Conservation (phyloP, 2,113 vertebrate genomes). For the Lonchura striata region DNA sequence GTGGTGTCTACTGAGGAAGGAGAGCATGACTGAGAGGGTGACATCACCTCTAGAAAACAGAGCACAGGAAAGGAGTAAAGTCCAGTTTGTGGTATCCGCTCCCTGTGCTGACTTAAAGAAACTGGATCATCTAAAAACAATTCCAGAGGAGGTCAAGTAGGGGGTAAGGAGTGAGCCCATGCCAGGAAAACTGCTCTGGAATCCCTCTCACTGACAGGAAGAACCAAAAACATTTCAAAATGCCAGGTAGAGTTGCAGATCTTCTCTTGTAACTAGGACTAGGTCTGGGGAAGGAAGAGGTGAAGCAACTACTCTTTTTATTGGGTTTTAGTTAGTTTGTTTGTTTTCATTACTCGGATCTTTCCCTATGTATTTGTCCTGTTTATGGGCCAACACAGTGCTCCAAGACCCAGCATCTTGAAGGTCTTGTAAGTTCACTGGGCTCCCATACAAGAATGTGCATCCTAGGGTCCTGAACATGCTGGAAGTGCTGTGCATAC, state of each 20-base stretch:
- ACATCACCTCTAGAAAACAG: conserved; percentile 38
- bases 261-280: not conserved
- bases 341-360: not conserved
- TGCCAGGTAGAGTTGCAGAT: not conserved
- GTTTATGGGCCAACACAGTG: not conserved
- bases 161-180: not conserved
- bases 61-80: not conserved
- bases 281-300: not conserved
- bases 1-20: not conserved
- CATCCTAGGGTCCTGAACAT: not conserved
- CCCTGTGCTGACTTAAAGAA: not conserved
- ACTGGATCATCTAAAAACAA: not conserved
- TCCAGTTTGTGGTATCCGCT: not conserved
- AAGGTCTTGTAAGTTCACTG: conserved; percentile 36
- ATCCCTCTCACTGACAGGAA: not conserved
- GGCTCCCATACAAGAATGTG: conserved; percentile 39
- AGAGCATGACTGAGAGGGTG: conserved; percentile 2
- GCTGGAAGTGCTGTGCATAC: not conserved
- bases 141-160: not conserved
- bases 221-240: not conserved
- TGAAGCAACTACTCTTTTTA: not conserved
- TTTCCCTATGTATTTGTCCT: not conserved
- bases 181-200: not conserved
- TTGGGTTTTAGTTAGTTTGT: not conserved
- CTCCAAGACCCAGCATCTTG: conserved; percentile 9